phyloP scores from a whole-genome alignment of 2,797 vertebrate genomes.

The Phaenicophaeus curvirostris region DNA sequence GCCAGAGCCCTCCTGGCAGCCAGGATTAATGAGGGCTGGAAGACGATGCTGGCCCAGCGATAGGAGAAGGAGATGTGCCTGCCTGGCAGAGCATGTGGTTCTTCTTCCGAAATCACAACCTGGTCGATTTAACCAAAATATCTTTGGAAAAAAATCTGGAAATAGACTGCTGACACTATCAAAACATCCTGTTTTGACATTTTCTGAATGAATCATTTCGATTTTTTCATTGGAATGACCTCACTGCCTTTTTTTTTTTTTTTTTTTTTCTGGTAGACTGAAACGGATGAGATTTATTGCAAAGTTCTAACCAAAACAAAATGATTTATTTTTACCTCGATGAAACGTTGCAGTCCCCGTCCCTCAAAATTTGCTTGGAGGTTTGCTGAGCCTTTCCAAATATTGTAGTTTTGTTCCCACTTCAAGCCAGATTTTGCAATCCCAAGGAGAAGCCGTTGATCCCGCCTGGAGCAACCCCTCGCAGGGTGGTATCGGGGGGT shows the following conservation, averaged over 20 bases:
- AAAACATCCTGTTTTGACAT: slow-evolving; percentile 68
- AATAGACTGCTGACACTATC: background rate
- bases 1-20: rapidly evolving
- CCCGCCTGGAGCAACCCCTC: background rate
- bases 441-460: rapidly evolving
- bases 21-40: rapidly evolving
- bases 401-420: background rate
- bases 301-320: background rate
- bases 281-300: background rate
- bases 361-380: background rate
- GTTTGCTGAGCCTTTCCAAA: background rate
- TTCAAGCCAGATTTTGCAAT: background rate
- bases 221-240: background rate
- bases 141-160: slow-evolving; percentile 45
- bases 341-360: background rate
- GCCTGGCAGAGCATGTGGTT: background rate
- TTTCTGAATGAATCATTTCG: slow-evolving; percentile 65
- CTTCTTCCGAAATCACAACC: slow-evolving; percentile 7
- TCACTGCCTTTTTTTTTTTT: background rate
- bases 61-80: background rate
- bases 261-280: background rate
- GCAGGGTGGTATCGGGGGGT: rapidly evolving
- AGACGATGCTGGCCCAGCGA: rapidly evolving
- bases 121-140: background rate
- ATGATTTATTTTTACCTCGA: background rate